These are phyloP conservation scores for Ibidorhyncha struthersii DNA, from an alignment of 2,113 vertebrate species.

Conservation along the genomic window DNA sequence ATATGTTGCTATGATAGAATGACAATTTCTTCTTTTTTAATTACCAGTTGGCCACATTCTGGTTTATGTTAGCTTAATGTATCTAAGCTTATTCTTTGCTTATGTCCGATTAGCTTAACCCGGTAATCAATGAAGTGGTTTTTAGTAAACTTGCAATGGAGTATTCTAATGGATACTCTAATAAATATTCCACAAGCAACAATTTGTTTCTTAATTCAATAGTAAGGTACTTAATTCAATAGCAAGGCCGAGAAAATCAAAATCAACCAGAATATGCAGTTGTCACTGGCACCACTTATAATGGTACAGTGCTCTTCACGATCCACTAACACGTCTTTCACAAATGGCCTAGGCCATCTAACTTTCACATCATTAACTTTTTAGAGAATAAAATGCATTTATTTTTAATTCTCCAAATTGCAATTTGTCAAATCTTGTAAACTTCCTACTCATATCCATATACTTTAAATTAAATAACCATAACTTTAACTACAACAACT, in stretches of 20 bases:
- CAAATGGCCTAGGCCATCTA: background rate
- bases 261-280: background rate
- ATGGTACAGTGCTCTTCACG: background rate
- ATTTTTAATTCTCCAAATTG: background rate
- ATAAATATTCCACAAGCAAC: background rate
- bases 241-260: background rate
- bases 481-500: background rate
- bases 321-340: background rate
- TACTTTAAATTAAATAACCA: background rate
- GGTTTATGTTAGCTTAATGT: background rate
- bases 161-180: background rate
- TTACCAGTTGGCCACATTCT: background rate
- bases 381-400: background rate
- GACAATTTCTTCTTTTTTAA: background rate
- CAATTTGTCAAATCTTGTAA: background rate
- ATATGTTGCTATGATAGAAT: background rate
- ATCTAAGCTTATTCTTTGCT: background rate
- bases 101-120: background rate
- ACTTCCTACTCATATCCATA: background rate
- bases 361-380: background rate
- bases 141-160: background rate
- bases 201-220: background rate
- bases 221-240: background rate
- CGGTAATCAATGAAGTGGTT: background rate
- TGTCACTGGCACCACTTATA: background rate